These are phyloP conservation scores for Luidia sarsii DNA, from an alignment of 53 echinoderm and acorn worm species.

Conservation along the genomic window DNA sequence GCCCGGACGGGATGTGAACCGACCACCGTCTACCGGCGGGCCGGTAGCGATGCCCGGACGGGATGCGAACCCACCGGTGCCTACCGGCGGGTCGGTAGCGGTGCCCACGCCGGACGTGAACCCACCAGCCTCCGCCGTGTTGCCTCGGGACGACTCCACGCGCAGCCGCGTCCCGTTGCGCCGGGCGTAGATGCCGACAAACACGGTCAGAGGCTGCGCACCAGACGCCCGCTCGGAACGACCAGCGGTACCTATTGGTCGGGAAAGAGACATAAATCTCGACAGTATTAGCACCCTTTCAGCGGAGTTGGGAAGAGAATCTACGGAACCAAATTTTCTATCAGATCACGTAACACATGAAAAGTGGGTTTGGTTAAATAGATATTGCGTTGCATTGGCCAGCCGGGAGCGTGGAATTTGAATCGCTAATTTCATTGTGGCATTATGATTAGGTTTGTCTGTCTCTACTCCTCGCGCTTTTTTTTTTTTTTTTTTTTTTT, in stretches of 20 bases:
- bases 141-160: slow-evolving; percentile 30
- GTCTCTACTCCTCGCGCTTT: neutral
- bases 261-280: too few species aligned
- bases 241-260: neutral
- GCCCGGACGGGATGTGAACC: neutral
- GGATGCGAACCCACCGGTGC: neutral
- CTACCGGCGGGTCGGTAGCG: neutral
- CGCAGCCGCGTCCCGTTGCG: slow-evolving; percentile 24
- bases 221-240: slow-evolving; percentile 2
- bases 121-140: slow-evolving; percentile 10
- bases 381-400: too few species aligned
- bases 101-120: slow-evolving; percentile 5
- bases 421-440: neutral
- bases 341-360: too few species aligned
- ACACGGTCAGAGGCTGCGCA: slow-evolving; percentile 8
- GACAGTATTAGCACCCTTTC: too few species aligned
- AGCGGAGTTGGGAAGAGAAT: too few species aligned
- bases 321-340: too few species aligned
- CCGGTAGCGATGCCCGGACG: too few species aligned
- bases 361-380: too few species aligned
- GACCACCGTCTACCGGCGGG: neutral
- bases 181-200: slow-evolving; percentile 15
- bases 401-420: neutral
- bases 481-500: too few species aligned
- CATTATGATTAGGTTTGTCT: neutral